Evolutionary conservation across 2,113 vertebrate genomes (phyloP).

Genomic region (Lontra canadensis): DNA sequence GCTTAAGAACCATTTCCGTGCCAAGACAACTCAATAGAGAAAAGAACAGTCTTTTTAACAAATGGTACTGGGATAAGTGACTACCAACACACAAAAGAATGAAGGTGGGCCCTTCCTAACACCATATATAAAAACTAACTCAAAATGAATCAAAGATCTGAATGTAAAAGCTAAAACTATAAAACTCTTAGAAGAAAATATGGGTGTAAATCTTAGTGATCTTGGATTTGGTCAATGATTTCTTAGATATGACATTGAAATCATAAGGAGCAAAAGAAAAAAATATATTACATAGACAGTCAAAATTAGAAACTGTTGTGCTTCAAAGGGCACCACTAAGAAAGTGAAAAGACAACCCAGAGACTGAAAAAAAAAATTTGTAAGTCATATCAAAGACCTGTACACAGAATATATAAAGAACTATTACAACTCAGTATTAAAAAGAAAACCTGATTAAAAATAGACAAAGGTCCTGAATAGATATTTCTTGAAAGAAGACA

Average conservation of each 20-base stretch:
- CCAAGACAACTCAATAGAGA: not conserved
- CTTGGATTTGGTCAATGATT: not conserved
- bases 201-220: not conserved
- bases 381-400: not conserved
- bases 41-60: not conserved
- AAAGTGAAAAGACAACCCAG: not conserved
- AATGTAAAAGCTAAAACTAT: not conserved
- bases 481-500: not conserved
- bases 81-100: not conserved
- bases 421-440: not conserved
- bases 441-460: conserved; percentile 20
- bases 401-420: not conserved
- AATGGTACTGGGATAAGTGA: not conserved
- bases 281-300: not conserved
- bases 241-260: not conserved
- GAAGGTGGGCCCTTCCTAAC: not conserved
- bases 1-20: conserved; percentile 2
- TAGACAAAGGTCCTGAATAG: not conserved
- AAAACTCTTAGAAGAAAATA: not conserved
- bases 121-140: not conserved
- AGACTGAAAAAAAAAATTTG: not conserved
- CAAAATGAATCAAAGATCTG: not conserved
- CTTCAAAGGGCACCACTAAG: not conserved
- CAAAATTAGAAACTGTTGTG: not conserved
- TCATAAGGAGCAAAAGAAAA: not conserved